phyloP scores from a whole-genome alignment of 2,797 vertebrate genomes.

The Falco rusticolus region DNA sequence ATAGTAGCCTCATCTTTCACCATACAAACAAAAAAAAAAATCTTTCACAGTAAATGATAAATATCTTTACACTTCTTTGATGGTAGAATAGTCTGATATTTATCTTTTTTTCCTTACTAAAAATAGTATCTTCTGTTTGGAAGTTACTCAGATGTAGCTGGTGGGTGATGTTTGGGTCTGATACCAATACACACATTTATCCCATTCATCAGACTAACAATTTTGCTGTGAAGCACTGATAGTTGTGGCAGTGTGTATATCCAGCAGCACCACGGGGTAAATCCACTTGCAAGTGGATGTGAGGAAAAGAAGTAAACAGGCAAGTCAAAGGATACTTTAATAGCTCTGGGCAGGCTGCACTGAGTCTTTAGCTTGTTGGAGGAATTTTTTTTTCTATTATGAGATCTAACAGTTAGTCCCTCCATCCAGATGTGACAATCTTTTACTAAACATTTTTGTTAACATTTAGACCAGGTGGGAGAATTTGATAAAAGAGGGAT shows the following conservation, averaged over 20 bases:
- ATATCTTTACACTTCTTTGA: conserved; percentile 5
- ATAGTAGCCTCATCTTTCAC: neutral
- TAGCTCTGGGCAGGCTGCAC: neutral
- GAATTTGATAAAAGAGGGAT: neutral
- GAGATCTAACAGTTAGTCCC: neutral
- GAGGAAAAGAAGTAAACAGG: neutral
- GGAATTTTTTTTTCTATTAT: neutral
- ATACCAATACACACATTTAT: neutral
- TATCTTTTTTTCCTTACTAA: neutral
- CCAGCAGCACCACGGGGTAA: neutral
- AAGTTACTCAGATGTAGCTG: neutral
- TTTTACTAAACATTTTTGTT: neutral
- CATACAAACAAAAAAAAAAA: neutral
- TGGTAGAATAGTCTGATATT: neutral
- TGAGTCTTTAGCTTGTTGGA: neutral
- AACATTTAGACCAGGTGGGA: neutral
- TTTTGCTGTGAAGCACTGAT: neutral
- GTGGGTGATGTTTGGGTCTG: neutral
- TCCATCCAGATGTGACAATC: neutral
- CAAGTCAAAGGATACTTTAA: neutral
- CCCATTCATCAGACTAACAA: neutral
- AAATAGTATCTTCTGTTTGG: neutral
- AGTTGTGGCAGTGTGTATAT: neutral
- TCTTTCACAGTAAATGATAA: neutral
- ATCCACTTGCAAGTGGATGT: neutral